These are phyloP conservation scores for Isaurus tuberculatus DNA, from an alignment of 92 coral and sea anemone genomes.

Conservation along the genomic window DNA sequence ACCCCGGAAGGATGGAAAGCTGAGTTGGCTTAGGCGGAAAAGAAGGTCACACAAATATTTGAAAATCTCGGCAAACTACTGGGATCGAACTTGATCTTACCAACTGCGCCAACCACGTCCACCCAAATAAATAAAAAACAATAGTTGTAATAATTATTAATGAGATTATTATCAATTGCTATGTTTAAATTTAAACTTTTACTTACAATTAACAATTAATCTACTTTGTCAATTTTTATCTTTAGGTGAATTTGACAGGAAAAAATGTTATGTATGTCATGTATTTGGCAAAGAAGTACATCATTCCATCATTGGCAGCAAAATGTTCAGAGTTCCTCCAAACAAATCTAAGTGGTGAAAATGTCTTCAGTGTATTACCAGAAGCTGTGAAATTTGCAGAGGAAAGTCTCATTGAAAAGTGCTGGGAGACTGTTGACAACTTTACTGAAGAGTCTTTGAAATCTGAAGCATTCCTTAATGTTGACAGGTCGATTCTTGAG, in stretches of 20 bases:
- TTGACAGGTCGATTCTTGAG: constrained; percentile 41
- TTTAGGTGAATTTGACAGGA: constrained; percentile 35
- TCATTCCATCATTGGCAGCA: constrained; percentile 46
- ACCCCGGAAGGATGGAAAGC: too few relatives aligned
- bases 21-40: too few relatives aligned
- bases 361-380: constrained; percentile 54
- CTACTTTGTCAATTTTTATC: background rate
- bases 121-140: too few relatives aligned
- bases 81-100: too few relatives aligned
- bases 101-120: too few relatives aligned
- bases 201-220: background rate
- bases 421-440: constrained; percentile 51
- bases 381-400: constrained; percentile 41
- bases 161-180: background rate
- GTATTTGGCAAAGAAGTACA: constrained; percentile 54
- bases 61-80: too few relatives aligned
- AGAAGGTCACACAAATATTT: too few relatives aligned
- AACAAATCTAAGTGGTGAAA: constrained; percentile 40
- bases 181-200: background rate
- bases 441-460: constrained; percentile 33
- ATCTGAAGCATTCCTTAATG: constrained; percentile 35
- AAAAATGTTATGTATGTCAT: constrained; percentile 46
- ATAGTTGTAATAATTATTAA: background rate
- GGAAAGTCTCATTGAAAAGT: constrained; percentile 38
- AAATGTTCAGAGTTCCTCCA: constrained; percentile 45